Evolutionary conservation across 2,797 vertebrate species (phyloP), one percentile per base, ranked within the genome.

Genomic region (Hemitrygon akajei): DNA sequence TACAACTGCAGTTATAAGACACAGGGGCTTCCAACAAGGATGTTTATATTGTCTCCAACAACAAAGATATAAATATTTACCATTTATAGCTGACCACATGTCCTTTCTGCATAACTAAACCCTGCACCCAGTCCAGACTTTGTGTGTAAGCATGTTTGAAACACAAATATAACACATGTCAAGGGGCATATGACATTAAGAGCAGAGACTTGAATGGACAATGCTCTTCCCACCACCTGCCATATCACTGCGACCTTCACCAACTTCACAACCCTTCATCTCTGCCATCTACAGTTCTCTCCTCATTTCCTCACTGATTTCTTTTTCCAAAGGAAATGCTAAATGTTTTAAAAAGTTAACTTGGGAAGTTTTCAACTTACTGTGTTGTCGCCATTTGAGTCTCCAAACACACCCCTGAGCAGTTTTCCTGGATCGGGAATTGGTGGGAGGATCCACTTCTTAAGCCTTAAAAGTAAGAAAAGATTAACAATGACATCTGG

Each of bases 351-450:
- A 47, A 5, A 12, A 22, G 40, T 25, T 47, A 22, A 56, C 1
- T 82, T 22, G 37, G 7, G 81, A 82, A 82, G 71, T 14, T 63
- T 37, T 30, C n/a, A 30, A 95, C 96, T 95, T 95, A 97, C 97
- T 95, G 96, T 94, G 10, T 94, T 94, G 77, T 97, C 96, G 69
- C 97, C 97, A 22, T 94, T 97, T 94, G 96, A 96, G 77, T 97
- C 96, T 94, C 96, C 96, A 96, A 97, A 97, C 96, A 97, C 96
- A 40, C 95, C 95, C 95, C 97, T 97, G 93, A 97, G 96, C 94
- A 97, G 96, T 94, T 96, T 96, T 93, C 96, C 95, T 80, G 97
- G 97, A 92, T 97, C 96, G 0, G 97, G 97, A 95, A 97, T 95
- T 93, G 96, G 96, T 81, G 97, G 97, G 91, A 96, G 96, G 95